Evolutionary conservation across 1,140 invertebrate genomes (phyloP).

Genomic region (Panonychus citri): DNA sequence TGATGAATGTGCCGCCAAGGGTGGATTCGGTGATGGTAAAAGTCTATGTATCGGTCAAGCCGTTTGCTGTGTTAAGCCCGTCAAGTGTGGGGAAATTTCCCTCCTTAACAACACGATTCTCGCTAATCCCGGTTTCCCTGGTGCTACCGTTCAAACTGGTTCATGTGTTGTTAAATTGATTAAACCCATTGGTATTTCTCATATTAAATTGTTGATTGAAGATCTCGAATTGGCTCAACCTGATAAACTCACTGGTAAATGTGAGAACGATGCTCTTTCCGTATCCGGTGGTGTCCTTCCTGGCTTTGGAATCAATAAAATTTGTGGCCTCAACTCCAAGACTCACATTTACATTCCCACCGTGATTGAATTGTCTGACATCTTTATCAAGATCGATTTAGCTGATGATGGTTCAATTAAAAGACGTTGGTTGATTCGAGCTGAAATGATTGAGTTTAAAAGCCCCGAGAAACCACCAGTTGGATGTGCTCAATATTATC

Average conservation of each 20-base stretch:
- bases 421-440: slow-evolving; percentile 11
- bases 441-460: slow-evolving; percentile 5
- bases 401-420: slow-evolving; percentile 17
- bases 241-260: neutral
- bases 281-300: slow-evolving; percentile 31
- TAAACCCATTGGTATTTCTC: neutral
- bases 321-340: slow-evolving; percentile 47
- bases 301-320: slow-evolving; percentile 28
- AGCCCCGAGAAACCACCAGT: slow-evolving; percentile 32
- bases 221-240: slow-evolving; percentile 1
- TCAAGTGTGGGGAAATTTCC: neutral
- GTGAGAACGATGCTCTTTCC: slow-evolving; percentile 4
- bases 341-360: slow-evolving; percentile 43
- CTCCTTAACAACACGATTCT: neutral
- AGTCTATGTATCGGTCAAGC: neutral
- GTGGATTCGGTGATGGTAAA: neutral
- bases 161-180: neutral
- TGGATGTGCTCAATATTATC: slow-evolving; percentile 54
- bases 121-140: slow-evolving; percentile 1
- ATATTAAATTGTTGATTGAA: neutral
- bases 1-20: neutral
- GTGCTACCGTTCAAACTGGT: neutral
- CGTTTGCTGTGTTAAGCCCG: neutral
- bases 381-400: slow-evolving; percentile 21
- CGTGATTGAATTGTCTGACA: slow-evolving; percentile 9